Percentiles rank a stretch among this genome's conserved stretches.
These are phyloP conservation scores for Ictalurus punctatus DNA, from an alignment of 2,113 vertebrate genomes.

Conservation along the genomic window DNA sequence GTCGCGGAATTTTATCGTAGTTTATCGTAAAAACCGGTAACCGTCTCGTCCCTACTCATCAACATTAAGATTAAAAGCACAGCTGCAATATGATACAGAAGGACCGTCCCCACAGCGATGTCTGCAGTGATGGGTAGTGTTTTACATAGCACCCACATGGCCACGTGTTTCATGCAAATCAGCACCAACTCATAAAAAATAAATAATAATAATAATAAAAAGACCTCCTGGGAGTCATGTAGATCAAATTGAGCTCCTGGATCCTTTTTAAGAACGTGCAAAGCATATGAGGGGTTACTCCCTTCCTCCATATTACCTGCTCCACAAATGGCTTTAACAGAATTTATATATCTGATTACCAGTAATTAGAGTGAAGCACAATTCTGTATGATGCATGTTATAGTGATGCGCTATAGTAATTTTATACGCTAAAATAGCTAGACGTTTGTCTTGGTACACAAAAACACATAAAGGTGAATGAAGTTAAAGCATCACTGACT, in stretches of 20 bases:
- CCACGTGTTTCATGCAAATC: background rate
- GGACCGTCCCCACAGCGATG: background rate
- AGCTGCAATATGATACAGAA: background rate
- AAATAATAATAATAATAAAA: background rate
- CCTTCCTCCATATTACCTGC: constrained; percentile 20
- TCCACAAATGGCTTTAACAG: background rate
- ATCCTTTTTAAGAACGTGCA: background rate
- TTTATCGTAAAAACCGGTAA: too few relatives aligned
- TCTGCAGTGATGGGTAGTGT: background rate
- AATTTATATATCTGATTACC: background rate
- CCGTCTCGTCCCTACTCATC: too few relatives aligned
- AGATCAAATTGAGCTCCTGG: background rate
- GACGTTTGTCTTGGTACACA: background rate
- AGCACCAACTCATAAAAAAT: background rate
- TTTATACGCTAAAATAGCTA: background rate
- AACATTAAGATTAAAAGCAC: background rate
- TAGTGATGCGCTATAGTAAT: background rate
- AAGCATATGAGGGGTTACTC: constrained; percentile 12
- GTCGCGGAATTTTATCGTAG: too few relatives aligned
- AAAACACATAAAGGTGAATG: background rate
- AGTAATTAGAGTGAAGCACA: background rate
- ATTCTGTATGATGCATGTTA: background rate
- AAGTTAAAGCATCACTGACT: background rate
- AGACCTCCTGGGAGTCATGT: background rate
- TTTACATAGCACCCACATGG: background rate